Conservation (phyloP, 2,888 invertebrate species). For the Theodoxus fluviatilis region DNA sequence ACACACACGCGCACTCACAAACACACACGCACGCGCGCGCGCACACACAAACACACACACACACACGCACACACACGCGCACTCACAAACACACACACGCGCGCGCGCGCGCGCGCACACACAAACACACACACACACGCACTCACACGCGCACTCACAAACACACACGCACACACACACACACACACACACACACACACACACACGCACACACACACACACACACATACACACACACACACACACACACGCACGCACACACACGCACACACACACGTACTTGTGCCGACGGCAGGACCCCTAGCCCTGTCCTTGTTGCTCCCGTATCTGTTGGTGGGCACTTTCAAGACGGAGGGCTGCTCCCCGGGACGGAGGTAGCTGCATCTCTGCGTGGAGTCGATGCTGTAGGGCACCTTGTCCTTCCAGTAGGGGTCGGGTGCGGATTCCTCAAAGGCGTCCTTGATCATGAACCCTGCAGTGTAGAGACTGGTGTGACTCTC, state of each 20-base stretch:
- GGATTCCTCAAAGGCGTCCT: constrained; percentile 45
- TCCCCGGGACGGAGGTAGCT: constrained; percentile 47
- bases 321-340: constrained; percentile 52
- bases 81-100: background rate
- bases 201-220: constrained; percentile 2
- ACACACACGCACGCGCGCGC: constrained; percentile 11
- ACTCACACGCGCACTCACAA: background rate
- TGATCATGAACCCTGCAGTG: constrained; percentile 47
- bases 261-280: constrained; percentile 5
- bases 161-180: background rate
- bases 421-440: constrained; percentile 54
- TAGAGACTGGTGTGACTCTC: background rate
- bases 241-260: background rate
- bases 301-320: constrained; percentile 50
- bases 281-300: constrained; percentile 44
- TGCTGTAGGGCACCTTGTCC: constrained; percentile 49
- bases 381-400: constrained; percentile 48
- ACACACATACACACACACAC: background rate
- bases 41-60: constrained; percentile 2
- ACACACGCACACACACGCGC: background rate
- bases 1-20: background rate
- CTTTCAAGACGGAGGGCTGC: constrained; percentile 40
- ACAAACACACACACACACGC: constrained; percentile 17
- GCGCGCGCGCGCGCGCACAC: background rate
- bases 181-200: constrained; percentile 1